Conservation (phyloP, 2,113 vertebrate genomes). For the Megaceryle maxima region DNA sequence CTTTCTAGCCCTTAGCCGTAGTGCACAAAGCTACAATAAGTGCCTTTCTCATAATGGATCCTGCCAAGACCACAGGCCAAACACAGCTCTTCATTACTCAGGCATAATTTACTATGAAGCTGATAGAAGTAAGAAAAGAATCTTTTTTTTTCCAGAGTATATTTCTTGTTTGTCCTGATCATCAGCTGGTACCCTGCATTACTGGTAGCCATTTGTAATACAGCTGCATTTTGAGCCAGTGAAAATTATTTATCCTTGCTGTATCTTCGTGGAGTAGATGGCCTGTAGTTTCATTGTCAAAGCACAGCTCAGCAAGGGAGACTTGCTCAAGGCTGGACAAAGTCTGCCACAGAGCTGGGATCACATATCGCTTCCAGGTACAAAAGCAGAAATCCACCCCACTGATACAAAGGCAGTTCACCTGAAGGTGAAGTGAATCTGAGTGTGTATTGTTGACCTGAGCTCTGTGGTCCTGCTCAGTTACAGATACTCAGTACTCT, state of each 20-base stretch:
- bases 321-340: not conserved
- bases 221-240: not conserved
- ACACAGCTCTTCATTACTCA: not conserved
- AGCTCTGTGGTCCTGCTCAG: not conserved
- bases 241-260: not conserved
- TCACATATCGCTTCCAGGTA: not conserved
- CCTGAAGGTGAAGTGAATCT: not conserved
- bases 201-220: not conserved
- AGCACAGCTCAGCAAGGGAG: not conserved
- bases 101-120: not conserved
- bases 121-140: not conserved
- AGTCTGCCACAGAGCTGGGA: not conserved
- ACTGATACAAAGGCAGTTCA: not conserved
- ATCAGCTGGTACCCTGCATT: not conserved
- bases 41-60: not conserved
- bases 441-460: not conserved
- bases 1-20: not conserved
- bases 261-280: not conserved
- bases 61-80: not conserved
- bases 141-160: not conserved
- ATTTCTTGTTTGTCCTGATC: not conserved
- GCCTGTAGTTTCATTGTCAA: not conserved
- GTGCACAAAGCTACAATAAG: not conserved
- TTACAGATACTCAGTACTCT: not conserved
- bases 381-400: not conserved